phyloP scores from a whole-genome alignment of 2,888 invertebrate species.

The Monopis laevigella region DNA sequence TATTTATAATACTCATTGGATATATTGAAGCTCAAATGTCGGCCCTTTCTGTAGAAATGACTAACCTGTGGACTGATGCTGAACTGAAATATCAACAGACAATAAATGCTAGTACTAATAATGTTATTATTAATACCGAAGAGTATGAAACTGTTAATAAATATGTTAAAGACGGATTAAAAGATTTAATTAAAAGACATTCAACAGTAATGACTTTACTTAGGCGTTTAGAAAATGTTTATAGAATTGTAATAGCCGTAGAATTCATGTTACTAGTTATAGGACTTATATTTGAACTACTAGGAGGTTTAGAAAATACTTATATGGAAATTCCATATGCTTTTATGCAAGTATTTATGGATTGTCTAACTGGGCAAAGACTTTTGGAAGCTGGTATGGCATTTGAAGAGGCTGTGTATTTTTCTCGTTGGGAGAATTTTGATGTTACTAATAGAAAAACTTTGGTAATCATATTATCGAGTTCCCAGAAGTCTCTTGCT shows the following conservation, averaged over 20 bases:
- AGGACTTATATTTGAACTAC: constrained; percentile 33
- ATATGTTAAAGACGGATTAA: constrained; percentile 26
- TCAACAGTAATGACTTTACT: constrained; percentile 26
- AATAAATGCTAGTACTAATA: background rate
- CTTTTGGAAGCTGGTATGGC: constrained; percentile 27
- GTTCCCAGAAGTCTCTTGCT: constrained; percentile 28
- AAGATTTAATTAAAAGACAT: constrained; percentile 28
- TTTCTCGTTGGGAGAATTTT: constrained; percentile 31
- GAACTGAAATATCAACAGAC: constrained; percentile 1
- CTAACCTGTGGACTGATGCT: constrained; percentile 27
- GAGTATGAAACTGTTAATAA: too few relatives aligned
- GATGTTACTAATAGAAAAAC: constrained; percentile 26
- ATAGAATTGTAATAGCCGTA: constrained; percentile 29
- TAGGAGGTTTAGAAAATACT: constrained; percentile 38
- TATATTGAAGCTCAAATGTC: constrained; percentile 39
- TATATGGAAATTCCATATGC: constrained; percentile 35
- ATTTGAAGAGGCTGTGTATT: constrained; percentile 29
- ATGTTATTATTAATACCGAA: background rate
- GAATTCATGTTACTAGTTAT: constrained; percentile 31
- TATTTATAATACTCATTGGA: constrained; percentile 31
- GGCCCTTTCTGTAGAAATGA: constrained; percentile 32
- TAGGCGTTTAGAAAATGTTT: constrained; percentile 27
- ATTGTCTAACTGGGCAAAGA: constrained; percentile 31
- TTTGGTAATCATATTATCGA: constrained; percentile 27
- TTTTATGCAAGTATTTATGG: constrained; percentile 30